Percentiles rank a stretch among this genome's conserved stretches.
phyloP scores from a whole-genome alignment of 2,797 vertebrate genomes.

The Ataeniobius toweri region DNA sequence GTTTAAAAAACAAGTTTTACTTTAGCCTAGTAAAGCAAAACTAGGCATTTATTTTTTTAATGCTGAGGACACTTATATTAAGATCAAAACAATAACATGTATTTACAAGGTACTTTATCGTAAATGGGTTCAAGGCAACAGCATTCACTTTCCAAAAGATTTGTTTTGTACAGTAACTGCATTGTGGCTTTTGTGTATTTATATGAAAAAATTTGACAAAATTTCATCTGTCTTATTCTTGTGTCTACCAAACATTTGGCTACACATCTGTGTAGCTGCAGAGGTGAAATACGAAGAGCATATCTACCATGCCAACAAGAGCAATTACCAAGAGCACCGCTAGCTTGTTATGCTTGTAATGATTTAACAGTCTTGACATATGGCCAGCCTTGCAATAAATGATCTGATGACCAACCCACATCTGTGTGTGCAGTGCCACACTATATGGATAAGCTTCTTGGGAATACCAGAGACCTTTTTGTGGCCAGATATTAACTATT shows the following conservation, averaged over 20 bases:
- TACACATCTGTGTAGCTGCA: neutral
- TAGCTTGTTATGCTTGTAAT: neutral
- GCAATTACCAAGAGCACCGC: too few species aligned
- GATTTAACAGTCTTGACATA: neutral
- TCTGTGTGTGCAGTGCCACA: neutral
- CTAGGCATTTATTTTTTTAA: neutral
- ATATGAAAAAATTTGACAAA: conserved; percentile 15
- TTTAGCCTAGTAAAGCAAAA: too few species aligned
- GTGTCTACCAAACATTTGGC: neutral
- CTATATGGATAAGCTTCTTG: neutral
- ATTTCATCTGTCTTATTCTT: conserved; percentile 4
- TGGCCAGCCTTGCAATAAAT: neutral
- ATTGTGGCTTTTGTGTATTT: conserved; percentile 43
- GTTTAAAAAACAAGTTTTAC: neutral
- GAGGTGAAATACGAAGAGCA: neutral
- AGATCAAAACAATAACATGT: conserved; percentile 47
- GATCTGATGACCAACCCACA: neutral
- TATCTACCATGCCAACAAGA: neutral
- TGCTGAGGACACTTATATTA: conserved; percentile 1
- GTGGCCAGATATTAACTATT: neutral
- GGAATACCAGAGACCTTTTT: neutral
- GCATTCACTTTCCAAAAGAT: conserved; percentile 20
- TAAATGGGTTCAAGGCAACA: conserved; percentile 54
- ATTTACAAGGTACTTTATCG: conserved; percentile 34
- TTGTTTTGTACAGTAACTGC: conserved; percentile 48